Evolutionary conservation across 1,140 invertebrate species (phyloP).

Genomic region (Mamestra configurata): DNA sequence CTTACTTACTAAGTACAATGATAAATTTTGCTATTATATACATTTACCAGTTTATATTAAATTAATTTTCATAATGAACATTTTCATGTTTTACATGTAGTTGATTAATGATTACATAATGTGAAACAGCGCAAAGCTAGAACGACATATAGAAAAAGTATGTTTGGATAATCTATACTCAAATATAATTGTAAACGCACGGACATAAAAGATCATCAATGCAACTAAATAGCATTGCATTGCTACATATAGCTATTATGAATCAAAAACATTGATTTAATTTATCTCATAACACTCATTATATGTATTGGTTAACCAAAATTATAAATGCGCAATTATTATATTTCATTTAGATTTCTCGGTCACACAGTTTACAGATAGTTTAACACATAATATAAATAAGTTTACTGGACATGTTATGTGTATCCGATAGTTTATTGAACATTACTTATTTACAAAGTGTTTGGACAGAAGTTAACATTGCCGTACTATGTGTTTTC

Average conservation of each 20-base stretch:
- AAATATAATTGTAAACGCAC: conserved; percentile 23
- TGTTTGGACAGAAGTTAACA: conserved; percentile 65
- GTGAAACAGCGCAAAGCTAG: conserved; percentile 18
- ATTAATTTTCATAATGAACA: conserved; percentile 42
- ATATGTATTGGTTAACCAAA: conserved; percentile 21
- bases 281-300: conserved; percentile 26
- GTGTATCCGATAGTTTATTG: conserved; percentile 26
- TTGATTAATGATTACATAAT: conserved; percentile 36
- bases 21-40: conserved; percentile 48
- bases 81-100: conserved; percentile 49
- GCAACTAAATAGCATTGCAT: conserved; percentile 37
- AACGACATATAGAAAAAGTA: conserved; percentile 26
- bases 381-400: conserved; percentile 32
- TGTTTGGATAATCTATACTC: conserved; percentile 6
- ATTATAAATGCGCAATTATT: conserved; percentile 30
- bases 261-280: conserved; percentile 9
- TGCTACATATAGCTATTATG: background rate
- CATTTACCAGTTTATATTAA: conserved; percentile 46
- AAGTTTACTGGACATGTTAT: conserved; percentile 31
- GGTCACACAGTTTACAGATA: conserved; percentile 13
- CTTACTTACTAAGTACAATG: conserved; percentile 41
- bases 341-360: conserved; percentile 1
- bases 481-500: conserved; percentile 81
- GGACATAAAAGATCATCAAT: conserved; percentile 22
- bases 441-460: conserved; percentile 49